Evolutionary conservation across 2,797 vertebrate genomes (phyloP).

Genomic region (Botia kubotai): DNA sequence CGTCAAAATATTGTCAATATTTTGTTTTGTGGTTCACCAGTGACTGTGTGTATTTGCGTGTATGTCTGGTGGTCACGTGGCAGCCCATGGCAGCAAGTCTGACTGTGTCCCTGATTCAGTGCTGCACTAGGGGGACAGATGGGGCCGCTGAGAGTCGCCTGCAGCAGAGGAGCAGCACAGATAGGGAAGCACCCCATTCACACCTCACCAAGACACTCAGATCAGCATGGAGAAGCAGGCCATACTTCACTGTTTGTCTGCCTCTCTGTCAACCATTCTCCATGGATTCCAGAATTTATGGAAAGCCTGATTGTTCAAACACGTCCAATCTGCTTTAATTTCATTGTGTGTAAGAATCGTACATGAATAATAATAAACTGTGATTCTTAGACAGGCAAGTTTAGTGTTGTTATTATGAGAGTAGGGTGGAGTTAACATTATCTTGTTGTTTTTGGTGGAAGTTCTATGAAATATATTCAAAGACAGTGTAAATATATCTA

Average conservation of each 20-base stretch:
- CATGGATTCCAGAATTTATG: slow-evolving; percentile 4
- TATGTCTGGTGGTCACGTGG: slow-evolving; percentile 58
- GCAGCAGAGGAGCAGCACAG: slow-evolving; percentile 64
- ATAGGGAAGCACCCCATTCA: slow-evolving; percentile 63
- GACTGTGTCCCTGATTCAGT: slow-evolving; percentile 74
- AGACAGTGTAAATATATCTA: neutral
- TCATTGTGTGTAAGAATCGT: neutral
- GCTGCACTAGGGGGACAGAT: slow-evolving; percentile 77
- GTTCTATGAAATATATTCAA: neutral
- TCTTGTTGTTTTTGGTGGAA: neutral
- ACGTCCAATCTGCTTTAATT: neutral
- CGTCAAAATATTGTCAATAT: neutral
- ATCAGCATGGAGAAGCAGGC: slow-evolving; percentile 54
- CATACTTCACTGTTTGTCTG: slow-evolving; percentile 34
- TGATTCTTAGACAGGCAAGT: neutral
- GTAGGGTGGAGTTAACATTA: neutral
- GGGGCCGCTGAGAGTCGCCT: slow-evolving; percentile 77
- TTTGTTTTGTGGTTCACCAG: neutral
- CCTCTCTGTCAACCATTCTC: slow-evolving; percentile 33
- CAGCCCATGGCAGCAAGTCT: slow-evolving; percentile 65
- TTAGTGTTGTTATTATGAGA: neutral
- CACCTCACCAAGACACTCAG: slow-evolving; percentile 50
- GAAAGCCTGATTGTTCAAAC: slow-evolving; percentile 12
- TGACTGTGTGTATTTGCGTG: slow-evolving; percentile 22
- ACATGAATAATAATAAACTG: neutral